Evolutionary conservation across 2,113 vertebrate genomes (phyloP).

Genomic region (Phylloscopus whistleri): DNA sequence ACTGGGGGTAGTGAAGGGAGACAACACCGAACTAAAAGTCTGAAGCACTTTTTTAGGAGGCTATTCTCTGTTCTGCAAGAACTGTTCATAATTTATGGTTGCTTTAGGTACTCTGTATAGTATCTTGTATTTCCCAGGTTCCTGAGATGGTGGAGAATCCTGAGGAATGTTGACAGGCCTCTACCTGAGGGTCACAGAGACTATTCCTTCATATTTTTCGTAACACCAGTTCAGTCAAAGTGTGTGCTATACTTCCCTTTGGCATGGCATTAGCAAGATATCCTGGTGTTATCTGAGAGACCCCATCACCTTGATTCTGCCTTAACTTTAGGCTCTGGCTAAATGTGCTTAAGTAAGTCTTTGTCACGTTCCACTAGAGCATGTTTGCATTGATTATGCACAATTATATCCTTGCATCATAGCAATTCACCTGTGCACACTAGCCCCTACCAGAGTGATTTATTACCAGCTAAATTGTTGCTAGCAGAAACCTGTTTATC

Average conservation of each 20-base stretch:
- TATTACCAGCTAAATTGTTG: conserved; percentile 67
- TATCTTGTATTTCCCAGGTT: neutral
- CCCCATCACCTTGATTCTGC: neutral
- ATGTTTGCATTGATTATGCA: conserved; percentile 65
- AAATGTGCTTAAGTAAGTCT: conserved; percentile 54
- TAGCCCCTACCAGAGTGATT: conserved; percentile 52
- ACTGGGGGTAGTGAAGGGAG: neutral
- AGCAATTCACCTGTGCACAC: conserved; percentile 32
- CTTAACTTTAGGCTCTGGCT: conserved; percentile 6
- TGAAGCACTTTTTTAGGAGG: neutral
- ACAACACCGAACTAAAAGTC: neutral
- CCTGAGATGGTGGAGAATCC: neutral
- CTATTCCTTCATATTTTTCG: neutral
- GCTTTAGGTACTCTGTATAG: neutral
- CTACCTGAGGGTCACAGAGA: neutral
- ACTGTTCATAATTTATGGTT: neutral
- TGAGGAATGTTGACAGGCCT: neutral
- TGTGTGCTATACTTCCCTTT: neutral
- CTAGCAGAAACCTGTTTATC: conserved; percentile 67
- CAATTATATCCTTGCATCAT: conserved; percentile 41
- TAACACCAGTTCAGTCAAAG: neutral
- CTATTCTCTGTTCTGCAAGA: neutral
- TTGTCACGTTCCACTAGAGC: conserved; percentile 45
- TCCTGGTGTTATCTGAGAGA: neutral
- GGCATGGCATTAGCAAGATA: neutral